Conservation (phyloP, 2,113 vertebrate genomes). For the Daboia siamensis region DNA sequence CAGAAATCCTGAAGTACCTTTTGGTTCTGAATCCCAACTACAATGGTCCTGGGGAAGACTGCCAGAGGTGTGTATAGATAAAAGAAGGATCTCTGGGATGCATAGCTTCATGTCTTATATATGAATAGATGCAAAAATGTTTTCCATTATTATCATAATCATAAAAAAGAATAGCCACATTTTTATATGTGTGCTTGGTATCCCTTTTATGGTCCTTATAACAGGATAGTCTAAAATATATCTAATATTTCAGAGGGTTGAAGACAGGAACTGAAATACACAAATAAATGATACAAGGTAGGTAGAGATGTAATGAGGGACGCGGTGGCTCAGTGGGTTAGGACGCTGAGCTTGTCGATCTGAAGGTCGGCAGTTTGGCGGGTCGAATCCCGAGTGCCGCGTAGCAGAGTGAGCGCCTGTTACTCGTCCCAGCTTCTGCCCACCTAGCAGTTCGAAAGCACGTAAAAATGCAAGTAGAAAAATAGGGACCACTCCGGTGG, state of each 20-base stretch:
- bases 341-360: too few species aligned
- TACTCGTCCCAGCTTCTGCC: too few species aligned
- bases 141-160: not conserved
- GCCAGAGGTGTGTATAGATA: constrained; percentile 73
- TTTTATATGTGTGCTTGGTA: not conserved
- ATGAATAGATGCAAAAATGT: not conserved
- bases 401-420: too few species aligned
- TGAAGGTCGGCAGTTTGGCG: too few species aligned
- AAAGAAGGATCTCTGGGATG: not conserved
- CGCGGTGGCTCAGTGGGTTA: too few species aligned
- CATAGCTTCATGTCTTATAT: not conserved
- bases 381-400: too few species aligned
- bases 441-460: too few species aligned
- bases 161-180: not conserved
- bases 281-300: not conserved
- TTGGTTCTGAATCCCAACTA: constrained; percentile 71
- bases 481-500: too few species aligned
- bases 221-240: not conserved
- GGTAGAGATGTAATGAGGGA: not conserved
- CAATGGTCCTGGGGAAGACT: constrained; percentile 93
- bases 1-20: constrained; percentile 61
- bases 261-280: not conserved
- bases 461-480: too few species aligned
- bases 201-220: not conserved
- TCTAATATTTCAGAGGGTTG: not conserved